Evolutionary conservation across 2,888 invertebrate species (phyloP), one percentile per base, ranked within the genome.

Genomic region (Myopa testacea): DNA sequence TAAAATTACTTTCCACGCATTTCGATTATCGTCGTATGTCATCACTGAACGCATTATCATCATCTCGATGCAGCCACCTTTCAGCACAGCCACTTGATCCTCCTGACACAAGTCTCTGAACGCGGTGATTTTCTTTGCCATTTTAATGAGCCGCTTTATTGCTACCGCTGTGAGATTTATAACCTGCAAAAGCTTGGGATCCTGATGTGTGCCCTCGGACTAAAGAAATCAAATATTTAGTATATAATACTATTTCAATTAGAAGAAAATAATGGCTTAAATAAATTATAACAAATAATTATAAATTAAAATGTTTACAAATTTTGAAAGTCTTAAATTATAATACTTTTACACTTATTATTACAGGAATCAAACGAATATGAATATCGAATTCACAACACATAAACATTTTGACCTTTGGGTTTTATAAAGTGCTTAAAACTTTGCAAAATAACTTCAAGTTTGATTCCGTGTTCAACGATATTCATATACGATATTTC

Each of bases 101-200:
- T 96, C 96, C 85, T 98, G 96, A 86, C 96, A 96, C 93, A 99
- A 94, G 85, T 94, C 95, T 87, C 95, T 95, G 89, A 99, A 99
- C 4, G 96, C 95, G 85, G 93, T 94, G 73, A 95, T 95, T 87
- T 94, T 95, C 86, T 95, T 95, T 0, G 95, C 93, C 94, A 95
- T 95, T 89, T 95, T 95, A 85, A 95, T 95, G 75, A 95, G 90
- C 75, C 98, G 91, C 80, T 97, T 91, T 81, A 99, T 97, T 4
- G 97, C 97, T 76, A 97, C 93, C 4, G 98, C 97, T 0, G 97
- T 97, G 84, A 98, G 91, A 91, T 97, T 97, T 81, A 97, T 95
- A 40, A 97, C 94, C 83, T 95, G 95, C 75, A 96, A 91, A 6
- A 97, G 89, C 68, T 93, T 92, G 0, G 94, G 94, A 87, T 94